These are phyloP conservation scores for Drosophila novamexicana DNA, from an alignment of 1,140 invertebrate genomes.

Conservation along the genomic window DNA sequence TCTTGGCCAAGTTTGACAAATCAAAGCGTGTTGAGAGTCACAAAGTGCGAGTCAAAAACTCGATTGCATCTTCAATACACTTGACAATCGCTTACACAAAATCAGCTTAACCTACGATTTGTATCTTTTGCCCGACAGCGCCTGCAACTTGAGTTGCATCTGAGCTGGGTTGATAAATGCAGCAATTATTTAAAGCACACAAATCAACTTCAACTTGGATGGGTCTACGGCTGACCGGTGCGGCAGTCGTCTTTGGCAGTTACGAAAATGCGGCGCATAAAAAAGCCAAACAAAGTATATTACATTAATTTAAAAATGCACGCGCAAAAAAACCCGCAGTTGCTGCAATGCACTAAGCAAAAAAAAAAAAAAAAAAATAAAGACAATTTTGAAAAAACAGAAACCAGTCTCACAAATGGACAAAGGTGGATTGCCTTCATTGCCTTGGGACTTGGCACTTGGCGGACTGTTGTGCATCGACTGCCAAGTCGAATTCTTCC, in stretches of 20 bases:
- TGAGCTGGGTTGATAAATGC: conserved; percentile 51
- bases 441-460: conserved; percentile 13
- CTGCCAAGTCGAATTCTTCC: conserved; percentile 52
- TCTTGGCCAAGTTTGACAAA: conserved; percentile 16
- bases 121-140: conserved; percentile 13
- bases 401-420: conserved; percentile 61
- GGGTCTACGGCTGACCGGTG: conserved; percentile 8
- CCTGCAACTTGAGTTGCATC: conserved; percentile 33
- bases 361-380: conserved; percentile 32
- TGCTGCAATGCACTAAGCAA: conserved; percentile 30
- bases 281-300: conserved; percentile 48
- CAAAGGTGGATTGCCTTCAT: conserved; percentile 65
- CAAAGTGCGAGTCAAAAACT: conserved; percentile 41
- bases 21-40: conserved; percentile 8
- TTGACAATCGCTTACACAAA: conserved; percentile 68
- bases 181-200: conserved; percentile 72
- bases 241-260: not conserved
- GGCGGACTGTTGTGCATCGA: conserved; percentile 8
- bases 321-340: conserved; percentile 44
- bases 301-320: conserved; percentile 63
- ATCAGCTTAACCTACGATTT: conserved; percentile 63
- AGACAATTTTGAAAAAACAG: conserved; percentile 11
- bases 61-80: conserved; percentile 68
- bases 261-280: conserved; percentile 14
- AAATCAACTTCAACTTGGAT: conserved; percentile 61